These are phyloP conservation scores for Sapajus apella DNA, from an alignment of 2,113 vertebrate genomes.

Conservation along the genomic window DNA sequence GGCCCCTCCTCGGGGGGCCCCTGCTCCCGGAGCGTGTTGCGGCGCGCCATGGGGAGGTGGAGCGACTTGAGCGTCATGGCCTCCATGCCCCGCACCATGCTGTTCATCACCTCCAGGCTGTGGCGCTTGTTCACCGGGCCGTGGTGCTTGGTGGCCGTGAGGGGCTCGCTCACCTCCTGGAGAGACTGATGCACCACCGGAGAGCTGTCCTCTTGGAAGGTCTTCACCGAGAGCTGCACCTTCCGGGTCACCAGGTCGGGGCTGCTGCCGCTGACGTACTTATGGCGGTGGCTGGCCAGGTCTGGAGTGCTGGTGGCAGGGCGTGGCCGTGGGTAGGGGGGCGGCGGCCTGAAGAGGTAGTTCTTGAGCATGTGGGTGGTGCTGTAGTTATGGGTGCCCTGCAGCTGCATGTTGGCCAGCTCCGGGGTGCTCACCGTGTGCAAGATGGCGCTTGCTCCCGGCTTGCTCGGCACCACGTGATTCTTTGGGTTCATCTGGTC, in stretches of 20 bases:
- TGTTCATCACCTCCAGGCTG: constrained; percentile 95
- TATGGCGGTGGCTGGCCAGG: constrained; percentile 95
- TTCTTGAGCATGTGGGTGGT: constrained; percentile 90
- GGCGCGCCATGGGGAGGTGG: constrained; percentile 88
- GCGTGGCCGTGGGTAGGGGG: constrained; percentile 93
- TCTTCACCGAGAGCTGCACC: constrained; percentile 96
- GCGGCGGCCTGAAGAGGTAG: constrained; percentile 92
- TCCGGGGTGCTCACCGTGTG: constrained; percentile 97
- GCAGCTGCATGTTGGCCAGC: constrained; percentile 92
- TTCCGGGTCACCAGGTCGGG: constrained; percentile 95
- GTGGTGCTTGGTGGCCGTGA: constrained; percentile 90
- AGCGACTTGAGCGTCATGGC: constrained; percentile 90
- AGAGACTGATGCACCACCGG: constrained; percentile 94
- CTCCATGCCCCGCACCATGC: constrained; percentile 92
- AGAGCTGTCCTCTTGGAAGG: constrained; percentile 96
- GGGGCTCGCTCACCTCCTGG: constrained; percentile 95
- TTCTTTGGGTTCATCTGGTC: constrained; percentile 82
- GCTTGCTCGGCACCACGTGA: constrained; percentile 65
- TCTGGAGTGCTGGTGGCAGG: constrained; percentile 97
- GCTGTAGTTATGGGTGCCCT: constrained; percentile 83
- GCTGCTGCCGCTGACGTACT: constrained; percentile 93
- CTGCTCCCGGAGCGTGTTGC: constrained; percentile 93
- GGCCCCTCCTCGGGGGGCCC: constrained; percentile 82
- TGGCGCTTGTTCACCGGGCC: constrained; percentile 91
- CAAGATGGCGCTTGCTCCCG: constrained; percentile 90